These are phyloP conservation scores for Pharmacophagus antenor DNA, from an alignment of 2,888 invertebrate species.

Conservation along the genomic window DNA sequence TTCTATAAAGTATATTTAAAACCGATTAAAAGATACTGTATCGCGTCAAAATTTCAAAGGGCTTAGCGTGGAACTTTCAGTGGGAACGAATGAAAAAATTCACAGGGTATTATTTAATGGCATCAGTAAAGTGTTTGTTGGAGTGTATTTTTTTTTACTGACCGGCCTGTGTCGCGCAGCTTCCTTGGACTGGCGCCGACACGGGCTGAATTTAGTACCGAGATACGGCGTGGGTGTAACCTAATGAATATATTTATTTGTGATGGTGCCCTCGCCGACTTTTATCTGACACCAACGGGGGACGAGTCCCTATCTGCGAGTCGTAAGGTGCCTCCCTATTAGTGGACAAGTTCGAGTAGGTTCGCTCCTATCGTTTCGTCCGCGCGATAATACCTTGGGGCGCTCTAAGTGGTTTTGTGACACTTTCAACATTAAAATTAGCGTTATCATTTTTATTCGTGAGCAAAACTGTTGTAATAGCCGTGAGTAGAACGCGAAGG, in stretches of 20 bases:
- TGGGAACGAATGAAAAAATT: conserved; percentile 20
- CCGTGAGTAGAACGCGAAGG: conserved; percentile 3
- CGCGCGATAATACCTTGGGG: conserved; percentile 22
- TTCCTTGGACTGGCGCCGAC: conserved; percentile 67
- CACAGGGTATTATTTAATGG: conserved; percentile 29
- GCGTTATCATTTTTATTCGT: conserved; percentile 27
- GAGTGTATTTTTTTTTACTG: conserved; percentile 51
- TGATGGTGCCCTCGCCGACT: conserved; percentile 56
- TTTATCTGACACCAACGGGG: conserved; percentile 63
- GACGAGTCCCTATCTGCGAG: conserved; percentile 51
- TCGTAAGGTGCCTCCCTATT: conserved; percentile 36
- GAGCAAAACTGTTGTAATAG: conserved; percentile 26
- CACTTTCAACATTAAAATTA: conserved; percentile 21
- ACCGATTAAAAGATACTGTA: conserved; percentile 25
- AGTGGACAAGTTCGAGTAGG: conserved; percentile 29
- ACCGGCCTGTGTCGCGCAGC: conserved; percentile 44
- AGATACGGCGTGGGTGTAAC: conserved; percentile 77
- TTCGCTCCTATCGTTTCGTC: conserved; percentile 29
- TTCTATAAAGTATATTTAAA: conserved; percentile 22
- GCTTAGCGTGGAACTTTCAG: conserved; percentile 12
- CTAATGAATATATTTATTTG: conserved; percentile 81
- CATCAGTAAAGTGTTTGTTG: conserved; percentile 39
- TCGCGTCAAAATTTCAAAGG: conserved; percentile 7
- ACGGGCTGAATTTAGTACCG: conserved; percentile 73
- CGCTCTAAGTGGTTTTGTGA: conserved; percentile 25